Conservation (phyloP, 2,888 invertebrate species). For the Chrysotoxum bicinctum region DNA sequence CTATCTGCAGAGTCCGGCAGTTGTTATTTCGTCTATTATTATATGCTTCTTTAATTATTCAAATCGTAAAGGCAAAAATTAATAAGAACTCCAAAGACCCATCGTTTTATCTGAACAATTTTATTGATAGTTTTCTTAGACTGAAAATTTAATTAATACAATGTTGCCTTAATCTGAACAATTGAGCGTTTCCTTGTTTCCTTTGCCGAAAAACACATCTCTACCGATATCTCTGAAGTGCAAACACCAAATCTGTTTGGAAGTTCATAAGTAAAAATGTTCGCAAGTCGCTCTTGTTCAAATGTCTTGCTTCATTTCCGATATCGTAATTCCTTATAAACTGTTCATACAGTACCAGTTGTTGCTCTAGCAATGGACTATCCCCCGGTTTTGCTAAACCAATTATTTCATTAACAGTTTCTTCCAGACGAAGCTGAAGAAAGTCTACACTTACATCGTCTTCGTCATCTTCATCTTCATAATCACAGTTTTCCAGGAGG, state of each 20-base stretch:
- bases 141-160: background rate
- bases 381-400: conserved; percentile 73
- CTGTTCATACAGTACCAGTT: conserved; percentile 75
- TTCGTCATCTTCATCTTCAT: background rate
- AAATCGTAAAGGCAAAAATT: no score
- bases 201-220: background rate
- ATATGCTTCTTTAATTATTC: no score
- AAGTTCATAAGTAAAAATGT: conserved; percentile 76
- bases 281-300: conserved; percentile 73
- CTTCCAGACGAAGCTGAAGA: conserved; percentile 62
- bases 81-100: no score
- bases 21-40: no score
- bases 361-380: conserved; percentile 76
- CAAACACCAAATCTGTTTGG: conserved; percentile 76
- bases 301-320: conserved; percentile 27
- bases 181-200: background rate
- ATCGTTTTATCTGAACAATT: background rate
- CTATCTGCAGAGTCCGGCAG: no score
- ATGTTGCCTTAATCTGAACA: background rate
- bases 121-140: background rate
- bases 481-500: background rate
- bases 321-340: conserved; percentile 73
- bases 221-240: background rate
- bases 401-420: conserved; percentile 76
- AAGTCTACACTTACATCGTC: conserved; percentile 32